Base-by-base conservation (phyloP, 2,113 vertebrate genomes). In the Hemibagrus wyckioides region DNA sequence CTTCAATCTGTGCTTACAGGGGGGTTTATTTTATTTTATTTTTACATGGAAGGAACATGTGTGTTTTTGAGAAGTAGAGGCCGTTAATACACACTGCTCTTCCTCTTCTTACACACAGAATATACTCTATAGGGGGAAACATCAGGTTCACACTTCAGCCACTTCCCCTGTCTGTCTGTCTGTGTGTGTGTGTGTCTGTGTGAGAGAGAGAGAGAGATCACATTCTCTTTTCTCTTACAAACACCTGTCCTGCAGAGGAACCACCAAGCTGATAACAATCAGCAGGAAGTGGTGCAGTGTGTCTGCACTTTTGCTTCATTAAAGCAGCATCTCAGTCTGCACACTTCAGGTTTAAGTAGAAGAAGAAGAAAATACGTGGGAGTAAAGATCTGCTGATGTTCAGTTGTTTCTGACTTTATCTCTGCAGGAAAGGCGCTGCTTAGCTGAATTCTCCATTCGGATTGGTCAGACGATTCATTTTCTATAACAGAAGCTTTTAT, bases 241-340 rank as follows among this genome's bases (percentile, higher is more conserved):
- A 81, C 82, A 89, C 82, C 85, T 85, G 82, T 73, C 56, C 25
- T 89, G 21, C 63, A 61, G 28, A 50, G 73, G 75, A 87, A 75
- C 76, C 54, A 28, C 25, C 21, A 87, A 33, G n/a, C 8, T 0
- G 33, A 76, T 89, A 80, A 76, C n/a, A 36, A 81, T 84, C 39
- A 33, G 36, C 82, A 88, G 85, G 87, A 90, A 90, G 87, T 79
- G 77, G 57, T 86, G 67, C 30, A 71, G 75, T 21, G n/a, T 87
- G n/a, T 87, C 59, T 48, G 56, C 61, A 39, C 2, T 77, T 82
- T 84, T 84, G 76, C 75, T 54, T 88, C 59, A 33, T 23, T 57
- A 23, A 41, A 36, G n/a, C 75, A 30, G 73, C 44, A 21, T 86
- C 54, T 61, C 44, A 19, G 17, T 21, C 76, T n/a, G 71, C 39